Percentiles rank a stretch among this genome's conserved stretches.
Evolutionary conservation across 1,140 invertebrate species (phyloP).

Genomic region (Sesamia nonagrioides): DNA sequence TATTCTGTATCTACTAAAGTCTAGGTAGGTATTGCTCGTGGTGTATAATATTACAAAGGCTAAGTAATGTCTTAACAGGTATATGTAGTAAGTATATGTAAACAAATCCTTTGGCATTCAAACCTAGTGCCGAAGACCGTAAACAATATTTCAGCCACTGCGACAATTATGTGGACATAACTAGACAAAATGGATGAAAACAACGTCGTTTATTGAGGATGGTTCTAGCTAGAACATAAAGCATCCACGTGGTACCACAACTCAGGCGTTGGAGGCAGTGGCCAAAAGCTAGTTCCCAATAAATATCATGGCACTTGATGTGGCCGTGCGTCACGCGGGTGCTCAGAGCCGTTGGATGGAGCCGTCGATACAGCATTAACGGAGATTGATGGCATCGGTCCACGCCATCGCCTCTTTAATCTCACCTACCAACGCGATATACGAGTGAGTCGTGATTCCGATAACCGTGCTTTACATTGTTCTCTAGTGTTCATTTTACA

Average conservation of each 20-base stretch:
- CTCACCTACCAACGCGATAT: conserved; percentile 76
- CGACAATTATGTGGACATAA: background rate
- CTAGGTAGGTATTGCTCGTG: no score
- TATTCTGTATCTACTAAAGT: no score
- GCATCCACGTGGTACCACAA: conserved; percentile 11
- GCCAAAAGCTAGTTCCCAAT: conserved; percentile 26
- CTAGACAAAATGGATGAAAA: background rate
- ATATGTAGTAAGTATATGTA: no score
- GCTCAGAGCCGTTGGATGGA: conserved; percentile 44
- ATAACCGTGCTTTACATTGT: conserved; percentile 32
- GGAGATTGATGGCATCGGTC: conserved; percentile 72
- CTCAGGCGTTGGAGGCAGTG: background rate
- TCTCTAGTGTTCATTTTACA: conserved; percentile 16
- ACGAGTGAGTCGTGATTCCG: conserved; percentile 52
- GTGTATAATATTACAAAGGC: no score
- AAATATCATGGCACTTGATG: conserved; percentile 40
- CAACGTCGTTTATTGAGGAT: conserved; percentile 14
- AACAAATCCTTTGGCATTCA: background rate
- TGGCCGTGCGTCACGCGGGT: conserved; percentile 50
- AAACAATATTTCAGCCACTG: background rate
- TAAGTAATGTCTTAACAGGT: no score
- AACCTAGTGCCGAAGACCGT: background rate
- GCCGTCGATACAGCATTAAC: conserved; percentile 77
- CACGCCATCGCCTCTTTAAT: conserved; percentile 78
- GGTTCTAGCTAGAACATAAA: conserved; percentile 21